Evolutionary conservation across 2,888 invertebrate species (phyloP).

Genomic region (Sacculina carcini): DNA sequence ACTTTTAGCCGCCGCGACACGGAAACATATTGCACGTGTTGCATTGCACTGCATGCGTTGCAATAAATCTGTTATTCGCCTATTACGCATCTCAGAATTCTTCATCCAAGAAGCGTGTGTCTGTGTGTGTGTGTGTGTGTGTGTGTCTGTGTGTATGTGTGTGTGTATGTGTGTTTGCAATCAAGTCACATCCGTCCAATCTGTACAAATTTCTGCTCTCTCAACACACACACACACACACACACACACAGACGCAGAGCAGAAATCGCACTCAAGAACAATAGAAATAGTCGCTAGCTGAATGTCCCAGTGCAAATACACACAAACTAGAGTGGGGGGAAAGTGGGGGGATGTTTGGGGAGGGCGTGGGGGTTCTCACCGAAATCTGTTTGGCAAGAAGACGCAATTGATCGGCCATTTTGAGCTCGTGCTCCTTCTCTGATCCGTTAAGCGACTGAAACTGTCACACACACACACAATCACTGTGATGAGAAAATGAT

Average conservation of each 20-base stretch:
- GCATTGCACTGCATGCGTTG: too few relatives aligned
- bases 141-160: slow-evolving; percentile 4
- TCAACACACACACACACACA: background rate
- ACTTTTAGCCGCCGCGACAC: too few relatives aligned
- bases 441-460: background rate
- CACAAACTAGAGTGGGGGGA: slow-evolving; percentile 8
- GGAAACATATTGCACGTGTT: too few relatives aligned
- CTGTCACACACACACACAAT: too few relatives aligned
- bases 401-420: background rate
- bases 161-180: background rate
- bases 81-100: too few relatives aligned
- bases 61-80: too few relatives aligned
- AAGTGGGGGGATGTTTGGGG: slow-evolving; percentile 5
- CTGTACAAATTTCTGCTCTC: background rate
- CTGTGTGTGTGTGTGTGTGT: slow-evolving; percentile 3
- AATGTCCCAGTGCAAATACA: slow-evolving; percentile 10
- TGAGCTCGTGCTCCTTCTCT: slow-evolving; percentile 4
- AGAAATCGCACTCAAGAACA: slow-evolving; percentile 5
- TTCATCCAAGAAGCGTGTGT: too few relatives aligned
- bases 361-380: slow-evolving; percentile 9
- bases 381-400: background rate
- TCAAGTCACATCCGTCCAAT: background rate
- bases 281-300: slow-evolving; percentile 9
- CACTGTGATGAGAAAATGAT: too few relatives aligned
- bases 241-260: slow-evolving; percentile 5